These are phyloP conservation scores for Boloria selene DNA, from an alignment of 2,888 invertebrate genomes.

Conservation along the genomic window DNA sequence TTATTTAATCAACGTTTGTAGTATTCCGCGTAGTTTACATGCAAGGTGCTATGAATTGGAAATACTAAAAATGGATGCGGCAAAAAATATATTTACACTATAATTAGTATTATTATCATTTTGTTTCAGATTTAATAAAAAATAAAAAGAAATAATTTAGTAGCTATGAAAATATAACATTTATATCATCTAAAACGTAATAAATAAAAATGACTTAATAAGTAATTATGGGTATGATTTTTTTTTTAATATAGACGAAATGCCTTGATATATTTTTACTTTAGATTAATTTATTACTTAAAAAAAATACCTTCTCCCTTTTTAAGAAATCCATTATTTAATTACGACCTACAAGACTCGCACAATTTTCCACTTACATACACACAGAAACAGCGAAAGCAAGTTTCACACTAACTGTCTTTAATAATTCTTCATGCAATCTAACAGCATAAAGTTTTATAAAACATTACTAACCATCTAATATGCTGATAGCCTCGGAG, in stretches of 20 bases:
- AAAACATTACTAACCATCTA: constrained; percentile 20
- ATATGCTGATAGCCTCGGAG: constrained; percentile 42
- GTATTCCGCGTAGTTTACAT: constrained; percentile 45
- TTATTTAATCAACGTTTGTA: constrained; percentile 37
- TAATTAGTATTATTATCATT: too few relatives aligned
- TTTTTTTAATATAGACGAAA: too few relatives aligned
- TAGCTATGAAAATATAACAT: too few relatives aligned
- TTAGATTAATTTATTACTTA: background rate
- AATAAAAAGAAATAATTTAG: too few relatives aligned
- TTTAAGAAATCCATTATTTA: constrained; percentile 21
- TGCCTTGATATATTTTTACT: background rate
- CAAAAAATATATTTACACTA: background rate
- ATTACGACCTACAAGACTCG: constrained; percentile 49
- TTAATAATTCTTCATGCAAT: constrained; percentile 22
- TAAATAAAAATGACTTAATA: too few relatives aligned
- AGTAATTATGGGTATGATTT: too few relatives aligned
- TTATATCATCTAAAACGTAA: too few relatives aligned
- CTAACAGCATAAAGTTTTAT: constrained; percentile 18
- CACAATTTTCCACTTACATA: constrained; percentile 57
- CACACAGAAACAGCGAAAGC: constrained; percentile 44
- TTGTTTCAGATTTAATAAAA: too few relatives aligned
- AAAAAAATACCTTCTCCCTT: constrained; percentile 39
- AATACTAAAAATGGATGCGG: constrained; percentile 34
- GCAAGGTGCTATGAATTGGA: constrained; percentile 34
- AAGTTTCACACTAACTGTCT: constrained; percentile 40